Evolutionary conservation across 2,888 invertebrate genomes (phyloP).

Genomic region (Elmis aenea): DNA sequence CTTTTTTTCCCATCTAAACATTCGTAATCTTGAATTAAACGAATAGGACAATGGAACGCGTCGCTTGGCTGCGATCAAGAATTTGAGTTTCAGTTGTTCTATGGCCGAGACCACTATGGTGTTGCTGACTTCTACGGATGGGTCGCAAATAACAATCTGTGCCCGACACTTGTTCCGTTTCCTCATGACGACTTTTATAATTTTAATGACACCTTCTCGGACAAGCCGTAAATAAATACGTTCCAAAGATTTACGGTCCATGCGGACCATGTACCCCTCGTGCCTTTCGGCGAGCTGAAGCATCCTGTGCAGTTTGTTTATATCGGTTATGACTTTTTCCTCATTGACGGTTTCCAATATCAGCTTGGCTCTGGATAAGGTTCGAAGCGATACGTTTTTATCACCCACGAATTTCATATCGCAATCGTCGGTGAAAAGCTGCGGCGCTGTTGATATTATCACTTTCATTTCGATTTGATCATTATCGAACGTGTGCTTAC

Average conservation of each 20-base stretch:
- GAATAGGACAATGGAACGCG: slow-evolving; percentile 17
- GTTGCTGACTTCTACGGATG: slow-evolving; percentile 47
- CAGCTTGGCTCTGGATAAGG: slow-evolving; percentile 55
- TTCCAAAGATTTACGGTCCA: slow-evolving; percentile 61
- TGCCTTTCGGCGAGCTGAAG: slow-evolving; percentile 43
- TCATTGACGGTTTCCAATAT: slow-evolving; percentile 58
- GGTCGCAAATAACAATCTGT: slow-evolving; percentile 53
- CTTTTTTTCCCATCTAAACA: slow-evolving; percentile 27
- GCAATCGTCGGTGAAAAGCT: neutral
- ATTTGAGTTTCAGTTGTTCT: slow-evolving; percentile 59
- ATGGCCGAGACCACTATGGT: slow-evolving; percentile 53
- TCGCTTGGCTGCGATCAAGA: slow-evolving; percentile 30
- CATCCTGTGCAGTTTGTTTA: slow-evolving; percentile 49
- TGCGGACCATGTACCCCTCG: slow-evolving; percentile 52
- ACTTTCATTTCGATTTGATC: slow-evolving; percentile 41
- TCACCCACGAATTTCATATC: slow-evolving; percentile 2
- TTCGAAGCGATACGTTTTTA: slow-evolving; percentile 41
- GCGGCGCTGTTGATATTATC: slow-evolving; percentile 32
- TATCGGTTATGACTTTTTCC: slow-evolving; percentile 55
- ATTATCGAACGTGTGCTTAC: slow-evolving; percentile 27
- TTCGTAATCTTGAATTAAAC: slow-evolving; percentile 8
- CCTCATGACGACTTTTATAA: slow-evolving; percentile 49
- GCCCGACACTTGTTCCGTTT: slow-evolving; percentile 46
- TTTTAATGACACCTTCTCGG: slow-evolving; percentile 54
- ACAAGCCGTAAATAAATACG: slow-evolving; percentile 56